Evolutionary conservation across 2,113 vertebrate species (phyloP), one percentile per base, ranked within the genome.

Genomic region (Apaloderma vittatum): DNA sequence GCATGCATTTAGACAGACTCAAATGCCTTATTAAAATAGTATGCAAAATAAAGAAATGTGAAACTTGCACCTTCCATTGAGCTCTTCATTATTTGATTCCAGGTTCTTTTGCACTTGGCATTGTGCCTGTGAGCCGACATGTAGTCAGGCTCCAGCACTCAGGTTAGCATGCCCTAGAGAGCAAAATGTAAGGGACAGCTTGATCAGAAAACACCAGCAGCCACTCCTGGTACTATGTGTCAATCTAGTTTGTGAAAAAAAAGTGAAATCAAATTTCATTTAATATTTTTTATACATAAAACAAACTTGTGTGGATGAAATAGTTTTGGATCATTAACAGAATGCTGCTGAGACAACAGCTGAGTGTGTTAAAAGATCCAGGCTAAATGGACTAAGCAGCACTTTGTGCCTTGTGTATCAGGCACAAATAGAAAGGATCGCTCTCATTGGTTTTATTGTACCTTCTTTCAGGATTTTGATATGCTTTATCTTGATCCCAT

Each of bases 401-500:
- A 30, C 46, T 86, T 91, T 81, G 15, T 84, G 68, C 23, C 48
- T 78, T 90, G 55, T 58, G 32, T 62, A 68, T 12, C 7, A 4
- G 21, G 37, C 46, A 90, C 16, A 70, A 67, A 75, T 5, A 36
- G n/a, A 86, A 86, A 17, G 45, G 37, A 62, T 58, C 92, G 37
- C 21, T 88, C 58, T 59, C 30, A 12, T 22, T 86, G 61, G 34
- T 85, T 49, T 74, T 84, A 30, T 23, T 77, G 22, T 72, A 79
- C 65, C 74, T 72, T 90, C 66, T 76, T 48, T 77, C 6, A 40
- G 52, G 40, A 21, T 55, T 94, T 92, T 95, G 48, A 93, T 86
- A 43, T 16, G 76, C 78, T 94, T 93, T 89, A 96, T 93, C 77
- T 95, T 84, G 74, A 92, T 57, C 65, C n/a, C 83, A 77, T 85